A percentile compares a stretch with the other conserved stretches of the same genome.
phyloP scores from a whole-genome alignment of 2,113 vertebrate genomes.

The Malurus melanocephalus region DNA sequence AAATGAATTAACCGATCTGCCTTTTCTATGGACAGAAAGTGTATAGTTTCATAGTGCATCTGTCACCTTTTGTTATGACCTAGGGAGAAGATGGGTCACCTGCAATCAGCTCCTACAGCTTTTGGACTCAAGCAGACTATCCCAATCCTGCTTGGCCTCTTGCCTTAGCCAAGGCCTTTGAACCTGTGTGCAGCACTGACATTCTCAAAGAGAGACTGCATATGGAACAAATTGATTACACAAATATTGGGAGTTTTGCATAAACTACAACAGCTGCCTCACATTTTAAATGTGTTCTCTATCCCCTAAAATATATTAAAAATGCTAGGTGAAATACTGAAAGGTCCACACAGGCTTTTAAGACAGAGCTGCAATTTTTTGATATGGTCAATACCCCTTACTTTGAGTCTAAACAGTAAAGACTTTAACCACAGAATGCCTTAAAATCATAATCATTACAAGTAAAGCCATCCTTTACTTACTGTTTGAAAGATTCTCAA shows the following conservation, averaged over 20 bases:
- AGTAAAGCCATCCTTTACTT: background rate
- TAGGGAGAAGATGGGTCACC: background rate
- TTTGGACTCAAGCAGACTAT: background rate
- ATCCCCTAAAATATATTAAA: background rate
- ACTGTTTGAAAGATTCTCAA: background rate
- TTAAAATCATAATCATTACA: background rate
- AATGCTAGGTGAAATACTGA: background rate
- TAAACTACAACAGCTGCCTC: background rate
- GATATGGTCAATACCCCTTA: background rate
- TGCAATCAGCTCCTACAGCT: background rate
- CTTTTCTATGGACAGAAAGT: background rate
- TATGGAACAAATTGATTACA: background rate
- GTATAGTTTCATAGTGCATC: background rate
- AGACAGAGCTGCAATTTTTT: background rate
- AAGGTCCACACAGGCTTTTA: background rate
- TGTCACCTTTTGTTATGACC: background rate
- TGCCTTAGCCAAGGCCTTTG: background rate
- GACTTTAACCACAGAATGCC: background rate
- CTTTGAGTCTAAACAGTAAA: background rate
- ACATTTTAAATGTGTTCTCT: background rate
- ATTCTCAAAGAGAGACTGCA: background rate
- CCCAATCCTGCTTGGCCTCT: background rate
- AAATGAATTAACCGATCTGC: background rate
- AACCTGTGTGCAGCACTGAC: background rate
- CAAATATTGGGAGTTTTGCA: background rate